Base-by-base conservation (phyloP, 2,797 vertebrate genomes). In the Streptopelia turtur region DNA sequence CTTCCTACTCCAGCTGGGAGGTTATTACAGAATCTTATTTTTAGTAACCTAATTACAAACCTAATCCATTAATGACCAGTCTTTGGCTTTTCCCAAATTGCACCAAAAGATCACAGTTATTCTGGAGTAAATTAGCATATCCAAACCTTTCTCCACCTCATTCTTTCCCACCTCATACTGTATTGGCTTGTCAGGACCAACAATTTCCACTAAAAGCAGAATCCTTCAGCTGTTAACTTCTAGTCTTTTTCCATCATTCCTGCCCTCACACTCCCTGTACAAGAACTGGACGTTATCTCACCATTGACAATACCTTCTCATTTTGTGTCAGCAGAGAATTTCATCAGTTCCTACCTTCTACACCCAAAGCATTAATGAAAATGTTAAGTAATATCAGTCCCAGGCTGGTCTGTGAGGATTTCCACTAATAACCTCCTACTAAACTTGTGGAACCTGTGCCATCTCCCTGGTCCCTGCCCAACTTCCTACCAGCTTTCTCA, bases 361-460 rank as follows among this genome's bases (percentile, higher is more conserved):
- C 83, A 80, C 89, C 56, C 71, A 84, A 83, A 24, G 20, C 75
- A 43, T 50, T 87, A 92, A 94, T 65, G 59, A 90, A 89, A 94
- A 60, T 4, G 16, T 90, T 93, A 92, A 93, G 61, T 82, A 94
- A 93, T 60, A 95, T 68, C 71, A 83, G 70, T 74, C 14, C 28
- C 50, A 83, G 63, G 64, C 74, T 87, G 59, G 63, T 45, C 63
- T 76, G 61, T 88, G 64, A 80, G 52, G 71, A 84, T 94, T 92
- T 87, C 70, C 52, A 91, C 56, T 75, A 92, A 87, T 27, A 76
- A 56, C 43, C 37, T 81, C 87, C 87, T 37, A 84, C 59, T 49
- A 83, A 95, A 91, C 93, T 81, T 77, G 77, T 66, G 94, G 88
- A 95, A 95, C 81, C 80, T 84, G 90, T 84, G 92, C 41, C 88